Percentiles rank a stretch among this genome's conserved stretches.
Conservation (phyloP, 2,797 vertebrate genomes). For the Halcyon smyrnensis region DNA sequence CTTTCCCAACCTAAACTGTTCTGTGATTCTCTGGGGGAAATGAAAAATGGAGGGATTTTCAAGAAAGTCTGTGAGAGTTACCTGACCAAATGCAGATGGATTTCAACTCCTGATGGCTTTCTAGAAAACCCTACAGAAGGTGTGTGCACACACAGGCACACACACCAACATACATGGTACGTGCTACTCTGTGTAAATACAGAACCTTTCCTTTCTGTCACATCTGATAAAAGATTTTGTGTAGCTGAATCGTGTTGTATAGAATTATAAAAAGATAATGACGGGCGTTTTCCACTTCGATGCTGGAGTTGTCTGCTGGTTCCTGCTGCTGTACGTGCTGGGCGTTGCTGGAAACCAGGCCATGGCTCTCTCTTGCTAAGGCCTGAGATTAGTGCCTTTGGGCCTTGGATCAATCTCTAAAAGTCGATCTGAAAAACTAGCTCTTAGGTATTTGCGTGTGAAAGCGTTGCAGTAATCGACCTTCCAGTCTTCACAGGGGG, state of each 20-base stretch:
- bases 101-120: slow-evolving; percentile 2
- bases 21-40: not conserved
- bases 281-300: not conserved
- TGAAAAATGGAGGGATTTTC: not conserved
- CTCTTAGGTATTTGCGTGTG: not conserved
- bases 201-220: slow-evolving; percentile 15
- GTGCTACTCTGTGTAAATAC: not conserved
- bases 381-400: not conserved
- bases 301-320: not conserved
- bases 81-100: not conserved
- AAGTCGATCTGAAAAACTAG: not conserved
- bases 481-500: not conserved
- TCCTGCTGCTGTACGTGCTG: rapidly evolving
- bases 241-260: not conserved
- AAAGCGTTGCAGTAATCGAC: not conserved
- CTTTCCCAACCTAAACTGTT: too few relatives aligned
- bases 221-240: not conserved
- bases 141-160: not conserved
- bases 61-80: not conserved
- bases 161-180: not conserved
- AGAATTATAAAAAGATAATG: not conserved
- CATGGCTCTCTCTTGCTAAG: rapidly evolving
- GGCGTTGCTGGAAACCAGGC: not conserved
- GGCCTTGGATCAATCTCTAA: not conserved
- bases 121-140: not conserved